phyloP scores from a whole-genome alignment of 2,113 vertebrate genomes.

The Pelecanus crispus region DNA sequence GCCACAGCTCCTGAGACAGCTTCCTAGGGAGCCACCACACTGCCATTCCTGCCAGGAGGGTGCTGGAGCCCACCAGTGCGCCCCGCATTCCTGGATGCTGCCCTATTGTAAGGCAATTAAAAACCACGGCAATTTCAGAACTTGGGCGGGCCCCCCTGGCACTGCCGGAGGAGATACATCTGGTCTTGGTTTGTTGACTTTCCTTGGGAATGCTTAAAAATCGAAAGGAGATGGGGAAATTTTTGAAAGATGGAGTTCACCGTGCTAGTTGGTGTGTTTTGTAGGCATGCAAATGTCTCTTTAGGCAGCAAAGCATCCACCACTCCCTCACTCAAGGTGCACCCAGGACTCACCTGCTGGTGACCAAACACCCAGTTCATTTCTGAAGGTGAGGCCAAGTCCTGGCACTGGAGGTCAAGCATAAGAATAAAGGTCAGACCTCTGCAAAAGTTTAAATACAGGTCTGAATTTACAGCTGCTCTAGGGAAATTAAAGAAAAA shows the following conservation, averaged over 20 bases:
- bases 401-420: background rate
- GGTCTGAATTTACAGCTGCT: background rate
- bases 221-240: background rate
- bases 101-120: slow-evolving; percentile 8
- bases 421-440: background rate
- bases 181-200: slow-evolving; percentile 24
- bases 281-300: background rate
- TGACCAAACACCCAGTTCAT: accelerated
- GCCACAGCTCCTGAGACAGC: background rate
- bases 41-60: background rate
- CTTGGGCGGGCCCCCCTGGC: background rate
- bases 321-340: background rate
- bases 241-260: background rate
- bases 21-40: background rate
- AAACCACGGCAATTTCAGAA: slow-evolving; percentile 3
- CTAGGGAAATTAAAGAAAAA: background rate
- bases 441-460: background rate
- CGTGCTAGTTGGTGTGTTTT: background rate
- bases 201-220: slow-evolving; percentile 3
- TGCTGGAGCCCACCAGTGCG: background rate
- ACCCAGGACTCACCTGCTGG: background rate
- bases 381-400: background rate
- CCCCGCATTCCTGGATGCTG: background rate
- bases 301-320: background rate
- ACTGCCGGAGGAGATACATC: background rate